These are phyloP conservation scores for Gonioctena quinquepunctata DNA, from an alignment of 1,140 invertebrate genomes.

Conservation along the genomic window DNA sequence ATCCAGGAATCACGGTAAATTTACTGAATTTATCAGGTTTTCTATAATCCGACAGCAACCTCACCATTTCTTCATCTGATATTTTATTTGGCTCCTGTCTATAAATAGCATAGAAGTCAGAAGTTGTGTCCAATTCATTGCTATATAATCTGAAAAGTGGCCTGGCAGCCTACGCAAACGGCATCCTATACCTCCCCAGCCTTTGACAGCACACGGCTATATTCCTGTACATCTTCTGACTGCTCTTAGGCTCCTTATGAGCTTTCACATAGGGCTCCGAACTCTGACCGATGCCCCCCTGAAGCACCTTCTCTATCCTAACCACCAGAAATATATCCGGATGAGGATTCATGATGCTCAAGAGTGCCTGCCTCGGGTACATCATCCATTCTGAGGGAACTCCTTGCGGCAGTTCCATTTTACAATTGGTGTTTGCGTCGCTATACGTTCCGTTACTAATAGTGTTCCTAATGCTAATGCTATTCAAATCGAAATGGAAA, in stretches of 20 bases:
- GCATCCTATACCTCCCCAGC: conserved; percentile 91
- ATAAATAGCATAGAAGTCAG: conserved; percentile 84
- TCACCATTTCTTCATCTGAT: conserved; percentile 84
- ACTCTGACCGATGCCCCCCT: conserved; percentile 86
- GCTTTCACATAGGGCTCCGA: conserved; percentile 84
- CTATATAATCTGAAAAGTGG: conserved; percentile 83
- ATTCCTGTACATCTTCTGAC: conserved; percentile 81
- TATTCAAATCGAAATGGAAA: conserved; percentile 90
- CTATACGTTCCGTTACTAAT: conserved; percentile 19
- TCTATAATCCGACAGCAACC: conserved; percentile 84
- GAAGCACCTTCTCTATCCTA: conserved; percentile 87
- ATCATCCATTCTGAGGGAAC: conserved; percentile 69
- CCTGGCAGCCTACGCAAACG: conserved; percentile 92
- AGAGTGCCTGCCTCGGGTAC: conserved; percentile 73
- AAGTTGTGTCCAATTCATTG: conserved; percentile 77
- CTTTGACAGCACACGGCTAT: conserved; percentile 80
- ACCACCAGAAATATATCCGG: conserved; percentile 88
- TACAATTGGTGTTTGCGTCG: conserved; percentile 16
- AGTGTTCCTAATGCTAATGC: conserved; percentile 59
- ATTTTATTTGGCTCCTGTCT: conserved; percentile 82
- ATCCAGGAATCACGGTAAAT: conserved; percentile 82
- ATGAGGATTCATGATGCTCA: conserved; percentile 82
- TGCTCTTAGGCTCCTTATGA: conserved; percentile 76
- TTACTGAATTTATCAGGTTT: conserved; percentile 81
- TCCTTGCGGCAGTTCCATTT: conserved; percentile 58